phyloP scores from a whole-genome alignment of 2,113 vertebrate genomes.

The Agapornis roseicollis region DNA sequence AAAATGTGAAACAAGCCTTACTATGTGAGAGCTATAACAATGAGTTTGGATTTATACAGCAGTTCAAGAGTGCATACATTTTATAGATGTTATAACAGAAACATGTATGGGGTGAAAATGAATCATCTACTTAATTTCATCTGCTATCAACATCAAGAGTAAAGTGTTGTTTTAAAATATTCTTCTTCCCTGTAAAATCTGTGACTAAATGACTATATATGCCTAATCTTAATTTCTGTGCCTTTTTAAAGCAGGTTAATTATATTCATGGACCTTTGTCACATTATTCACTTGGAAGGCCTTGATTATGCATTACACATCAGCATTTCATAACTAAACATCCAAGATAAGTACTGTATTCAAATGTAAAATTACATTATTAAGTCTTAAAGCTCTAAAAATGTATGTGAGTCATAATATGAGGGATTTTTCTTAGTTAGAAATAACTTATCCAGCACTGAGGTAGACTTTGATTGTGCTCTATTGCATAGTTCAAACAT shows the following conservation, averaged over 20 bases:
- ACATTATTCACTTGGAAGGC: constrained; percentile 13
- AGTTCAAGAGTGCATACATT: not conserved
- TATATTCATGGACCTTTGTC: constrained; percentile 4
- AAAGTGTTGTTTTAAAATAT: constrained; percentile 39
- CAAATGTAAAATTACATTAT: not conserved
- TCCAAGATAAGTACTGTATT: not conserved
- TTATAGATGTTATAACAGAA: constrained; percentile 13
- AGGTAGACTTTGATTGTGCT: not conserved
- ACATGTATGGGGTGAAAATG: constrained; percentile 4
- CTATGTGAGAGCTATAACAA: not conserved
- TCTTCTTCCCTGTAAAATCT: not conserved
- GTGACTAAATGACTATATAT: not conserved
- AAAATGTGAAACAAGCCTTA: constrained; percentile 16
- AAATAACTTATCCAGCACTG: not conserved
- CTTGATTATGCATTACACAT: constrained; percentile 11
- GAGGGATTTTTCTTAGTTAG: not conserved
- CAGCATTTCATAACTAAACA: constrained; percentile 13
- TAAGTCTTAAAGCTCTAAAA: constrained; percentile 11
- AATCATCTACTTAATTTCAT: constrained; percentile 53
- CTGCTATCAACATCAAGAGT: constrained; percentile 29
- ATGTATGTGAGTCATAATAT: not conserved
- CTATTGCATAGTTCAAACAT: not conserved
- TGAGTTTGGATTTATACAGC: not conserved
- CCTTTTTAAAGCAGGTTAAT: constrained; percentile 24
- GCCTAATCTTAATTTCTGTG: not conserved